Base-by-base conservation (phyloP, 2,113 vertebrate species). In the Callithrix jacchus region DNA sequence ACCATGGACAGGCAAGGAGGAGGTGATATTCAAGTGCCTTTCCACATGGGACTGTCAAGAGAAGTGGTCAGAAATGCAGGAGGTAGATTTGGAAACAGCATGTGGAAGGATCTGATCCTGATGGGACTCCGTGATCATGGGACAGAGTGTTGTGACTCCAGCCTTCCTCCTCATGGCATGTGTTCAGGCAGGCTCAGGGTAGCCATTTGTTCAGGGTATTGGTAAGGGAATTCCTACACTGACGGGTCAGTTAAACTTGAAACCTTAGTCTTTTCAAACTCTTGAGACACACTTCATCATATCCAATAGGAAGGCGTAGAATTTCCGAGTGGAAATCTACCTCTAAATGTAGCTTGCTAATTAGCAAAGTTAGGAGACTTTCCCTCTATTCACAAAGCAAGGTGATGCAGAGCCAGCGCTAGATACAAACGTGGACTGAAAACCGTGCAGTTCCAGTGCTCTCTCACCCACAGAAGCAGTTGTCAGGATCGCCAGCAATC, bases 331-430 rank as follows among this genome's bases (percentile, higher is more conserved):
- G 74, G 27, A 87, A 87, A 87, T 17, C 42, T 61, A 45, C 47
- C 70, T 54, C 32, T 83, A 10, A 54, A 66, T 8, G 47, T 32
- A 84, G 37, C 32, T 40, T 92, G 11, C 56, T 80, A 5, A 54
- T 73, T 85, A 52, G 73, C 27, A 74, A 93, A 16, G 1, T 47
- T 54, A n/a, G 68, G 52, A 93, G 76, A 77, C 35, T n/a, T 37
- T 92, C 40, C n/a, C 4, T 90, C n/a, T 64, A 10, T 76, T 18
- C 49, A 14, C n/a, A 61, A 91, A 86, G 81, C 49, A 87, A 87
- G n/a, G n/a, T 37, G 18, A 37, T 37, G 56, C 70, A 77, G 37
- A 85, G 42, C 11, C 37, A 85, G 9, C 35, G 20, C 40, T 58
- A 77, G 61, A 73, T 23, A 49, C 1, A 49, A 76, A 37, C 12